Conservation (phyloP, 2,113 vertebrate species). For the Rhegmatorhina hoffmannsi region DNA sequence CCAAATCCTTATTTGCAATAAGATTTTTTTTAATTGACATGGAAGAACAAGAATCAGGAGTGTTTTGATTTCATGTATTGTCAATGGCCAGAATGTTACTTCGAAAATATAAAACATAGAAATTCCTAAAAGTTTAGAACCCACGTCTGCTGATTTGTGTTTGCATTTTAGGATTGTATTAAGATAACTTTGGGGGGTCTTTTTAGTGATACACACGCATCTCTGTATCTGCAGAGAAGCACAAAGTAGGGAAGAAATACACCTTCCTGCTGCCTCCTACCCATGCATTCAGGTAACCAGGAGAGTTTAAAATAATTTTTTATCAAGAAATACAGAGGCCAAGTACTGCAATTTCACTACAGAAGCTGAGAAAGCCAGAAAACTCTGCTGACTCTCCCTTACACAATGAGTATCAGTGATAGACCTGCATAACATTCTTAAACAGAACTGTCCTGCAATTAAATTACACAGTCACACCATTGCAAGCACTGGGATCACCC, state of each 20-base stretch:
- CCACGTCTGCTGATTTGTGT: background rate
- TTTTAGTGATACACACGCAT: background rate
- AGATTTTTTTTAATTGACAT: background rate
- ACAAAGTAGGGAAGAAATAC: background rate
- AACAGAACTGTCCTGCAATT: background rate
- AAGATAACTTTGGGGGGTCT: background rate
- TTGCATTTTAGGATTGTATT: background rate
- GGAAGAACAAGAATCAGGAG: background rate
- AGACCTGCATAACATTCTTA: background rate
- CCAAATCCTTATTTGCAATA: background rate
- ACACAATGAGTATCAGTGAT: background rate
- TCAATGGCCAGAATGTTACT: background rate
- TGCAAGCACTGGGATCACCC: background rate
- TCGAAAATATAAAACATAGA: background rate
- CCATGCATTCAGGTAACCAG: background rate
- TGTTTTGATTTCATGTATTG: background rate
- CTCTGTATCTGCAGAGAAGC: background rate
- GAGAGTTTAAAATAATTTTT: background rate
- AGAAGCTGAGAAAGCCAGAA: background rate
- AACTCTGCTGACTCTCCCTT: background rate
- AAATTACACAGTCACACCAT: background rate
- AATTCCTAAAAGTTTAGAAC: background rate
- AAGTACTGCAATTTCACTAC: background rate
- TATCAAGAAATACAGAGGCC: background rate
- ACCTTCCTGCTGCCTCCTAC: background rate